Conservation (phyloP, 2,888 invertebrate genomes). For the Cartodere bifasciata region DNA sequence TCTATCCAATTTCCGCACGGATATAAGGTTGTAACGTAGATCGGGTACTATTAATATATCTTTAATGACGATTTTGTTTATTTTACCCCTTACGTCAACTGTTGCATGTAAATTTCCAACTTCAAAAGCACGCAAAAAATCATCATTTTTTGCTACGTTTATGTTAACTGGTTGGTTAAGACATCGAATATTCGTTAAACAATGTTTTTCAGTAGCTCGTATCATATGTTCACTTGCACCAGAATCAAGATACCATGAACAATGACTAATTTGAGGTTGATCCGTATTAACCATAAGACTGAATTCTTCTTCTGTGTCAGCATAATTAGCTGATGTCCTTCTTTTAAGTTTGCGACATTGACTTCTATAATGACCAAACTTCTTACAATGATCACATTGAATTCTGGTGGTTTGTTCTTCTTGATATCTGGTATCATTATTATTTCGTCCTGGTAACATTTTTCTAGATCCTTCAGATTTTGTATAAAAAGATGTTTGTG, state of each 20-base stretch:
- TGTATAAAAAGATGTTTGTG: no score
- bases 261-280: no score
- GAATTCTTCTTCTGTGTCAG: no score
- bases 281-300: no score
- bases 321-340: no score
- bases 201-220: constrained; percentile 1
- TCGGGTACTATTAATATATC: constrained; percentile 13
- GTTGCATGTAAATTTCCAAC: constrained; percentile 13
- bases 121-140: constrained; percentile 22
- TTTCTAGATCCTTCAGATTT: no score
- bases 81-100: background rate
- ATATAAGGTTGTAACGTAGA: constrained; percentile 21
- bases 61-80: constrained; percentile 4
- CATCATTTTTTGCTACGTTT: constrained; percentile 22
- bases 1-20: constrained; percentile 19
- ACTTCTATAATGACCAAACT: no score
- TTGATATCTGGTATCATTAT: no score
- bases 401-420: no score
- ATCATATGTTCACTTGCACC: constrained; percentile 19
- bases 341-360: no score
- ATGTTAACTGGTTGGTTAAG: constrained; percentile 22
- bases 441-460: no score
- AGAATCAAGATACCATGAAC: constrained; percentile 18
- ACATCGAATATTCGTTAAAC: constrained; percentile 11
- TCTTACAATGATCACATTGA: no score